Evolutionary conservation across 2,888 invertebrate genomes (phyloP).

Genomic region (Meta bourneti): DNA sequence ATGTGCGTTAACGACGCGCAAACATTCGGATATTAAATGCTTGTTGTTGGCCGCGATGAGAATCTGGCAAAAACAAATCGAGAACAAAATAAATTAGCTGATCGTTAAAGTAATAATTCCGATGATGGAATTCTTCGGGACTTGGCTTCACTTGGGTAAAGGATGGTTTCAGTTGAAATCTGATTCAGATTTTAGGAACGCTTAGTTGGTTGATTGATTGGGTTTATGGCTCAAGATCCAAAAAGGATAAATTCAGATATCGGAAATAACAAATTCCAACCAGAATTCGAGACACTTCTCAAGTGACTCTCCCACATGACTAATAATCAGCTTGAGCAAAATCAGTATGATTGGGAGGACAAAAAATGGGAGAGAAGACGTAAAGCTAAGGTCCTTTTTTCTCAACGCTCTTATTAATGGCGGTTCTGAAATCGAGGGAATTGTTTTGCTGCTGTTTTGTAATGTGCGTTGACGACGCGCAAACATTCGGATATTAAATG

Average conservation of each 20-base stretch:
- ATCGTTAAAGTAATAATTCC: not conserved
- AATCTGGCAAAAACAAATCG: not conserved
- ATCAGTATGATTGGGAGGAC: conserved; percentile 1
- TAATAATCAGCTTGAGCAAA: conserved; percentile 57
- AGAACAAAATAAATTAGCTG: not conserved
- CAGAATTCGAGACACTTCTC: conserved; percentile 42
- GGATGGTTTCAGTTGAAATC: not conserved
- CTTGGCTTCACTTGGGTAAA: not conserved
- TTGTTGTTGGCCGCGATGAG: not conserved
- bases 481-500: not conserved
- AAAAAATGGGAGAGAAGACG: not conserved
- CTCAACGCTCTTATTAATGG: not conserved
- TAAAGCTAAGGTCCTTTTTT: conserved; percentile 4
- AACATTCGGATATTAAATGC: not conserved
- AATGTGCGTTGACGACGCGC: not conserved
- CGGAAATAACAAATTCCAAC: conserved; percentile 69
- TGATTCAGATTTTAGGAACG: not conserved
- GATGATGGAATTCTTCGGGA: not conserved
- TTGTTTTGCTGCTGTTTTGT: not conserved
- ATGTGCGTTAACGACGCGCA: not conserved
- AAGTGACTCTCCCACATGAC: conserved; percentile 33
- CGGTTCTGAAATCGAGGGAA: not conserved
- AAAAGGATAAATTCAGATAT: conserved; percentile 31
- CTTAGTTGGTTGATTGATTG: not conserved
- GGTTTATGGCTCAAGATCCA: not conserved